Evolutionary conservation across 2,113 vertebrate genomes (phyloP), one percentile per base, ranked within the genome.

Genomic region (Apaloderma vittatum): DNA sequence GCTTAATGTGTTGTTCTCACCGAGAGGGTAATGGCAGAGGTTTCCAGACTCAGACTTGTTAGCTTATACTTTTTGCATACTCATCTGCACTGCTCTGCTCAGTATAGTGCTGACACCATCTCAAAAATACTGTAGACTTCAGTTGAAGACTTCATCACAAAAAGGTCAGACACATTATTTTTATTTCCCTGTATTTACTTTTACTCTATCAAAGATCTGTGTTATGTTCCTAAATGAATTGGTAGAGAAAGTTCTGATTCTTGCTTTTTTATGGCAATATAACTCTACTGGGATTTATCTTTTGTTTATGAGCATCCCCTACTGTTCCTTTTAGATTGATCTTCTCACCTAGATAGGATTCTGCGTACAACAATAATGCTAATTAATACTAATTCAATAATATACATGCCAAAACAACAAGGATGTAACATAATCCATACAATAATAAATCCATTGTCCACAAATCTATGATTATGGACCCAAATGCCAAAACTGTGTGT

Each of bases 221-320:
- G 1, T 59, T 58, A 59, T 21, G 3, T 49, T 91, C 45, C 37
- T 89, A 49, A 72, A 93, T 49, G 5, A 76, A 81, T 34, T 51
- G 7, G 16, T 66, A 43, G 22, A 83, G 40, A 51, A 55, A 55
- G 4, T 90, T 79, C n/a, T 73, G 15, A 23, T 58, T 79, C 17
- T 63, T 92, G 23, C 15, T 49, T 54, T 57, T 36, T 67, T 80
- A 22, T 29, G 7, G 12, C 43, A 57, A 2, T 91, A 14, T 66
- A 86, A 36, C 22, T 82, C 29, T 23, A 37, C 19, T 4, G 12
- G 54, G 75, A 58, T 77, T 94, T 93, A 86, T 90, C 76, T 77
- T 95, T 92, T 91, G 63, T 34, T 94, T 80, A 48, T 48, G 72
- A 94, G 86, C 83, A 90, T 84, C 68, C 67, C 68, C 75, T 92